Base-by-base conservation (phyloP, 2,113 vertebrate genomes). In the Paramormyrops kingsleyae region DNA sequence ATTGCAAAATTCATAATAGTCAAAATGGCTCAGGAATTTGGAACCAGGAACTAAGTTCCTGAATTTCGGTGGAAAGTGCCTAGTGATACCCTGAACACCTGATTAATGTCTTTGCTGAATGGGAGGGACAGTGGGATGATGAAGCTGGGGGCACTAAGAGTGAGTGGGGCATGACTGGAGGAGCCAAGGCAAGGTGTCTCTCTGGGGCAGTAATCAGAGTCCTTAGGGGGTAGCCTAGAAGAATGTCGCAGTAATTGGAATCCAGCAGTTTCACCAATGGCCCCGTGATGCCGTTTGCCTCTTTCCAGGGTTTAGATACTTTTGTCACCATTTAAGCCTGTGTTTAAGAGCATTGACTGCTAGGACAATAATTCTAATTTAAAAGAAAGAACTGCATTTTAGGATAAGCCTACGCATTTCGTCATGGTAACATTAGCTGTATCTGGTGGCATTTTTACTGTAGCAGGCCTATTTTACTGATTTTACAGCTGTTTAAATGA, bases 351-450 rank as follows among this genome's bases (percentile, higher is more conserved):
- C 92, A 94, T 96, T 96, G 95, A 92, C 92, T 94, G 88, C 93
- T 93, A 93, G 94, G 93, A 94, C 94, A 94, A 94, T 92, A 93
- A 92, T 93, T 94, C 89, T 90, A 94, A 96, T 93, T 92, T 93
- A 93, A 94, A 95, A 96, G 95, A 95, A 95, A 95, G 95, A 92
- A 90, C 89, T 92, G 92, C 90, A 93, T 95, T 94, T 96, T 95
- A 90, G 44, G 83, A 84, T 84, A 44, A 84, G 24, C 39, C 39
- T 19, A 21, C 9, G 19, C 17, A 19, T 83, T 83, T 83, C 47
- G 19, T 47, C 80, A 44, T 24, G 35, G 42, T 21, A 21, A 42
- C 6, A 83, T 44, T 46, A 42, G 35, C 31, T 42, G 39, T 83
- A 10, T 83, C 31, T 21, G 7, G 17, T 83, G 80, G 21, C 15